Conservation (phyloP, 2,113 vertebrate genomes). For the Strigops habroptila region DNA sequence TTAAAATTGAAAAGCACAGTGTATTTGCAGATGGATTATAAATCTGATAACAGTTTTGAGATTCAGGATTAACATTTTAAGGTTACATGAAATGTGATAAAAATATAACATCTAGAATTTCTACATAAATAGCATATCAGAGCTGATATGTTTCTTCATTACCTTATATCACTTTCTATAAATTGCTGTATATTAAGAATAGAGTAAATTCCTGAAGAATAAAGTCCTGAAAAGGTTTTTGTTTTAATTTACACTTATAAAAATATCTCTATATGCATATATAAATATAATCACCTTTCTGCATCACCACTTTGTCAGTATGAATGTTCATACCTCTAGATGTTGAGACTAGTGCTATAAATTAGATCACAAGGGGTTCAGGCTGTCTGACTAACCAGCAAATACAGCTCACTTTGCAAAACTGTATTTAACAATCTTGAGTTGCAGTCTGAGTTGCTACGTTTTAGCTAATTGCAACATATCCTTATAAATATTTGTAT, state of each 20-base stretch:
- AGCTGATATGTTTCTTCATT: background rate
- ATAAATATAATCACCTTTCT: background rate
- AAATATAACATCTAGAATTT: background rate
- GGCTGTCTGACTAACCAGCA: background rate
- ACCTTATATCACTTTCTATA: background rate
- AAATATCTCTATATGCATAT: background rate
- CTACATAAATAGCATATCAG: background rate
- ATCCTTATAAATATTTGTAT: background rate
- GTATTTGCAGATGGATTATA: background rate
- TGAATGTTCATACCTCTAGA: background rate
- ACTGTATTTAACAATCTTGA: background rate
- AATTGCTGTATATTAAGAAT: background rate
- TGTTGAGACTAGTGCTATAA: background rate
- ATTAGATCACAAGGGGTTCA: background rate
- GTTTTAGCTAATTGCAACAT: background rate
- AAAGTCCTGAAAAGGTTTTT: background rate
- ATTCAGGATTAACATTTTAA: background rate
- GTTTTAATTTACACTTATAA: background rate
- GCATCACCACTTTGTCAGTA: background rate
- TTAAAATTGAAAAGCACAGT: background rate
- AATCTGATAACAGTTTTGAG: background rate
- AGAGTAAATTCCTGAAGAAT: background rate
- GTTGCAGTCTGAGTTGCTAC: background rate
- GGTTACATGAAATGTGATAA: background rate
- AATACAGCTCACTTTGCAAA: background rate